Conservation (phyloP, 2,888 invertebrate species). For the Malthinus seriepunctatus region DNA sequence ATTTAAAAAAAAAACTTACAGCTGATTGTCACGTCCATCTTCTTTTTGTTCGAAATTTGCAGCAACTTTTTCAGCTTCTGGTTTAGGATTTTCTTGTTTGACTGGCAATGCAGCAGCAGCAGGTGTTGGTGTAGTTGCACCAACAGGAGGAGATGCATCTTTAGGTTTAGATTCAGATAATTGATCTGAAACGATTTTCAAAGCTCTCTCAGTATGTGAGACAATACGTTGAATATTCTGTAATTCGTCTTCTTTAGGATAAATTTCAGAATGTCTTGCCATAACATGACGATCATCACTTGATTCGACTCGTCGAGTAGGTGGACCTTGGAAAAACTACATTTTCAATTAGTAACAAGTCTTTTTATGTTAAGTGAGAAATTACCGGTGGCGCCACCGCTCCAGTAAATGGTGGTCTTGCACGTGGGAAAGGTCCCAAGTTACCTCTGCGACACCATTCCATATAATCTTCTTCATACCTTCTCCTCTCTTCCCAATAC, state of each 20-base stretch:
- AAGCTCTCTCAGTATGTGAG: conserved; percentile 88
- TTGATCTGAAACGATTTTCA: conserved; percentile 92
- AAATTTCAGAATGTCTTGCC: conserved; percentile 90
- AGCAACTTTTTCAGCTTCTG: conserved; percentile 47
- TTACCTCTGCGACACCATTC: conserved; percentile 73
- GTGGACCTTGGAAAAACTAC: conserved; percentile 61
- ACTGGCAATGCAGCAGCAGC: conserved; percentile 21
- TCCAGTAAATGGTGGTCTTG: conserved; percentile 51
- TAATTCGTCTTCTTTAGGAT: conserved; percentile 88
- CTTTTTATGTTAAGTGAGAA: conserved; percentile 8
- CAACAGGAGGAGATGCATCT: conserved; percentile 36
- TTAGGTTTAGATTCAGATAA: conserved; percentile 65
- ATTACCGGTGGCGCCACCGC: conserved; percentile 55
- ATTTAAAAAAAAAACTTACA: conserved; percentile 56
- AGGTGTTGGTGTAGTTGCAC: conserved; percentile 45
- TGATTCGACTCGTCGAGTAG: conserved; percentile 83
- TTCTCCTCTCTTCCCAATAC: conserved; percentile 86
- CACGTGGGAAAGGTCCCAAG: conserved; percentile 58
- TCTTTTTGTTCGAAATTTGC: conserved; percentile 56
- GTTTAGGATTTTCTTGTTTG: conserved; percentile 16
- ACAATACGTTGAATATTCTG: conserved; percentile 91
- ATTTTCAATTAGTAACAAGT: background rate
- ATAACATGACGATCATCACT: conserved; percentile 95
- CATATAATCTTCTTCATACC: conserved; percentile 75
- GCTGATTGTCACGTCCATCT: conserved; percentile 80